Evolutionary conservation across 2,888 invertebrate species (phyloP).

Genomic region (Bombylius major): DNA sequence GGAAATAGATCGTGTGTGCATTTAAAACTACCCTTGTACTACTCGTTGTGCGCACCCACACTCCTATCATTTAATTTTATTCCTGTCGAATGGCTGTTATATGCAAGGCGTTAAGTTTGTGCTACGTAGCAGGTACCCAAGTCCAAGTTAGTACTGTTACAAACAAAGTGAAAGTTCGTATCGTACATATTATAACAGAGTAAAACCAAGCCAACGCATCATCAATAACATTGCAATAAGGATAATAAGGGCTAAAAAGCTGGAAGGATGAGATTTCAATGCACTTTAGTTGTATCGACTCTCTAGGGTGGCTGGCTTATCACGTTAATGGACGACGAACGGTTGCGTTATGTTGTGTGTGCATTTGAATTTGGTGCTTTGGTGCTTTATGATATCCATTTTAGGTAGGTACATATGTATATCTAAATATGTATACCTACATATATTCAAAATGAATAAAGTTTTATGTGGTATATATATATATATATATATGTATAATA

Average conservation of each 20-base stretch:
- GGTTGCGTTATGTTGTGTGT: constrained; percentile 5
- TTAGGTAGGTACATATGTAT: background rate
- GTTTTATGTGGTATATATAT: background rate
- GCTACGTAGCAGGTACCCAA: background rate
- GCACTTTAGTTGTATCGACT: background rate
- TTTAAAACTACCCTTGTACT: constrained; percentile 2
- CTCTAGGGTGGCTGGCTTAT: constrained; percentile 8
- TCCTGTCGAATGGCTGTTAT: background rate
- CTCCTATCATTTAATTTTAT: background rate
- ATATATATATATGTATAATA: too few species aligned
- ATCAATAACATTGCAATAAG: background rate
- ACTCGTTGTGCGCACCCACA: constrained; percentile 3
- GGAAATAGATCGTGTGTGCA: background rate
- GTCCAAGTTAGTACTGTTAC: background rate
- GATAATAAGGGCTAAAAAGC: background rate
- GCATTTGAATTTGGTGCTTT: constrained; percentile 1
- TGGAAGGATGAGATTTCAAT: background rate
- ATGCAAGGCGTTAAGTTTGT: background rate
- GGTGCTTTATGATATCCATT: constrained; percentile 4
- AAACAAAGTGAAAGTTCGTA: background rate
- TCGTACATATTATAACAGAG: background rate
- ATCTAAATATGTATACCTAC: too few species aligned
- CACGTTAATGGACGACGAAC: constrained; percentile 12
- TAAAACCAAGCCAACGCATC: constrained; percentile 2
- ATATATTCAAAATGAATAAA: background rate